Base-by-base conservation (phyloP, 1,140 invertebrate species). In the Leptinotarsa lineolata region DNA sequence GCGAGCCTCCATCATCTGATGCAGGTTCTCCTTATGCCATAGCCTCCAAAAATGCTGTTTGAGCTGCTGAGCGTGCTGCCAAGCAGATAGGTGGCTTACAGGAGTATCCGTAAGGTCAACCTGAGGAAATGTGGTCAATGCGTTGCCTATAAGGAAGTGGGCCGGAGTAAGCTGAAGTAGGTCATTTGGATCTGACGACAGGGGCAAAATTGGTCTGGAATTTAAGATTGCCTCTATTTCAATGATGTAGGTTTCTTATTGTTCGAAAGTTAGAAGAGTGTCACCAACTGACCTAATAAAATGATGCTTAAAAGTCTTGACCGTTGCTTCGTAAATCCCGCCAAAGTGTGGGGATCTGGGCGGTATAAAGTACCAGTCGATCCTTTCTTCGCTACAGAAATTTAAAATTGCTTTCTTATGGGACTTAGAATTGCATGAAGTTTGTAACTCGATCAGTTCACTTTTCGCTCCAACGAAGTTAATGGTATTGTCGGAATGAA, bases 341-440 rank as follows among this genome's bases (percentile, higher is more conserved):
- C 84, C 84, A 73, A 86, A 85, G 78, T 86, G 81, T 4, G 70
- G 73, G 22, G 70, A n/a, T n/a, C n/a, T n/a, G n/a, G n/a, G n/a
- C n/a, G n/a, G n/a, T n/a, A n/a, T n/a, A n/a, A n/a, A n/a, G n/a
- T n/a, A n/a, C n/a, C n/a, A n/a, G n/a, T n/a, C n/a, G n/a, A n/a
- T n/a, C n/a, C n/a, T n/a, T n/a, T 74, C 21, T 21, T n/a, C n/a
- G n/a, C n/a, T 60, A 21, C 16, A 18, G n/a, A 18, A 18, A 60
- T 60, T 60, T 8, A 21, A 5, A 86, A 88, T 60, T 59, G 48
- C 12, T 72, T 68, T 16, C 44, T 6, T 18, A 72, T 66, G 12
- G 20, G n/a, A 13, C 65, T 46, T 46, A 46, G 5, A 6, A 6
- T 59, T 67, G 12, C 60, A 60, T 64, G 75, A 72, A n/a, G 30